phyloP scores from a whole-genome alignment of 2,113 vertebrate species.

The Neodon shergylaensis region DNA sequence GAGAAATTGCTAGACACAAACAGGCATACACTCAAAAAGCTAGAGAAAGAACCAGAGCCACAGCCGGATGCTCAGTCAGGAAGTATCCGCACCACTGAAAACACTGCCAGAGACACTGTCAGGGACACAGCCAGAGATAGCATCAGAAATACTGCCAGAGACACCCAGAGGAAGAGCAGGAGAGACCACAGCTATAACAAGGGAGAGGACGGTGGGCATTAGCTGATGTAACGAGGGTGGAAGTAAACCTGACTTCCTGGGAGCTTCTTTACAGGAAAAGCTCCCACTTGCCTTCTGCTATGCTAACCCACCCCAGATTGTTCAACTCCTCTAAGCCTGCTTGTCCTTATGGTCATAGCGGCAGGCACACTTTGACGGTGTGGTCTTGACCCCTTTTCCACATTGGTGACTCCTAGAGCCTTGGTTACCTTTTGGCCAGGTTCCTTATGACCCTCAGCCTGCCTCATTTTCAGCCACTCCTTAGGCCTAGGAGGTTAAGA shows the following conservation, averaged over 20 bases:
- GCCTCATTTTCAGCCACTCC: slow-evolving; percentile 46
- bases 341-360: neutral
- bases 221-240: neutral
- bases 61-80: slow-evolving; percentile 71
- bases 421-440: slow-evolving; percentile 38
- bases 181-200: neutral
- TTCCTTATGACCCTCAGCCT: slow-evolving; percentile 26
- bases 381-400: neutral
- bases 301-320: neutral
- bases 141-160: slow-evolving; percentile 25
- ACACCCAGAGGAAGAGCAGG: neutral
- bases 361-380: neutral
- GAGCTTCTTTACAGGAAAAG: neutral
- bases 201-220: neutral
- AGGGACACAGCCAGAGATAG: slow-evolving; percentile 37
- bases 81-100: slow-evolving; percentile 55
- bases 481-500: slow-evolving; percentile 41
- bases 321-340: neutral
- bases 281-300: neutral
- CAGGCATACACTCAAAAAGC: slow-evolving; percentile 69
- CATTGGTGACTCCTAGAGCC: neutral
- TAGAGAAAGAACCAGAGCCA: slow-evolving; percentile 46
- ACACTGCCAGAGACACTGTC: slow-evolving; percentile 60
- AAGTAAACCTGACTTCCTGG: neutral
- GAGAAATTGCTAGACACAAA: slow-evolving; percentile 64